These are phyloP conservation scores for Arizona elegans DNA, from an alignment of 2,113 vertebrate genomes.

Conservation along the genomic window DNA sequence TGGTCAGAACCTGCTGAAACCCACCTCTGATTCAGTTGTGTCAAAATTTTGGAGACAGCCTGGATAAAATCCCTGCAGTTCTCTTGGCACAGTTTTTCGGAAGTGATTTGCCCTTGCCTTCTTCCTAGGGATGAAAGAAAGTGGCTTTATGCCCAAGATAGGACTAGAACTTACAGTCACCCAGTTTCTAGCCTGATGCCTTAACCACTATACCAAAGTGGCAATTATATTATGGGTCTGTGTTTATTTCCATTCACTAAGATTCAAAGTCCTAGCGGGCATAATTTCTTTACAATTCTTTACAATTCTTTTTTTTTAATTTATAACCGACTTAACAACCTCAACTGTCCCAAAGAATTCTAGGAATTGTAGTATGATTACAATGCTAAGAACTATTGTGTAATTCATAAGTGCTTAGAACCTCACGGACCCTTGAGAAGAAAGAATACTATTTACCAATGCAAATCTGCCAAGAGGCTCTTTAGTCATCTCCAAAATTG, in stretches of 20 bases:
- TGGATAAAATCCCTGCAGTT: background rate
- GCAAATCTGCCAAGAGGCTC: background rate
- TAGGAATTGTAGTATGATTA: background rate
- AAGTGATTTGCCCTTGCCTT: background rate
- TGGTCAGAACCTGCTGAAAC: too few species aligned
- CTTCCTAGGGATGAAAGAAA: background rate
- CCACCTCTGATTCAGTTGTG: background rate
- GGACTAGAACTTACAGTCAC: background rate
- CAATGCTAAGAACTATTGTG: background rate
- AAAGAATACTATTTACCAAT: background rate
- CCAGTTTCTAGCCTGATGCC: background rate
- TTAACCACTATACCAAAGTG: background rate
- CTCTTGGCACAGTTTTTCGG: background rate
- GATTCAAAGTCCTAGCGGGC: background rate
- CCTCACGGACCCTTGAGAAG: accelerated
- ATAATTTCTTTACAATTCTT: background rate
- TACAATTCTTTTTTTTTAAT: background rate
- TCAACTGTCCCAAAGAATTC: background rate
- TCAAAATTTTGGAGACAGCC: background rate
- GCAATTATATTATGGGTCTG: background rate
- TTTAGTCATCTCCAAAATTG: background rate
- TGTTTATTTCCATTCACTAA: background rate
- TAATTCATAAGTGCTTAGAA: background rate
- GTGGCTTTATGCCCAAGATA: background rate
- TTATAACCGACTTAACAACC: background rate